Conservation (phyloP, 2,797 vertebrate species). For the Epinephelus malabaricus region DNA sequence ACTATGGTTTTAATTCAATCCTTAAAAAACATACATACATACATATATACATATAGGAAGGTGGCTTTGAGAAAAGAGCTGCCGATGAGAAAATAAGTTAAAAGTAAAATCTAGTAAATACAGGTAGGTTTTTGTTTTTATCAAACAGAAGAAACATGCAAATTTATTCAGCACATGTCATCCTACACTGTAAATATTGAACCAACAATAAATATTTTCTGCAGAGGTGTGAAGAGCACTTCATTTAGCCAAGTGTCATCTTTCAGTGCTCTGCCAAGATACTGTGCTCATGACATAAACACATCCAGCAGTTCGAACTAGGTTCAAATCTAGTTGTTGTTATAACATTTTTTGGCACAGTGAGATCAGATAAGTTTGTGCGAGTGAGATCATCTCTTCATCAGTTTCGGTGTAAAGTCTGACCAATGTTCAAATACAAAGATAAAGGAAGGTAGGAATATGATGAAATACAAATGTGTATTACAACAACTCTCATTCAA, state of each 20-base stretch:
- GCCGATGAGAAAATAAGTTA: slow-evolving; percentile 6
- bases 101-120: slow-evolving; percentile 25
- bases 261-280: slow-evolving; percentile 19
- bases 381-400: background rate
- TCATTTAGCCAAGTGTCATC: slow-evolving; percentile 24
- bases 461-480: background rate
- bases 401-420: background rate
- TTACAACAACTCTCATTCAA: background rate
- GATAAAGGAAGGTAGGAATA: background rate
- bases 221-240: slow-evolving; percentile 38
- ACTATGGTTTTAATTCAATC: too few species aligned
- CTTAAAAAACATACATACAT: too few species aligned
- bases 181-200: slow-evolving; percentile 54
- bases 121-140: slow-evolving; percentile 13
- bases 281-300: slow-evolving; percentile 20
- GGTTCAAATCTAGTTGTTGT: background rate
- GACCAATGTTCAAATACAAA: background rate
- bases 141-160: slow-evolving; percentile 17
- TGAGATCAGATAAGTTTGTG: background rate
- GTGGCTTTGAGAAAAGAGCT: background rate
- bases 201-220: slow-evolving; percentile 40
- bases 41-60: background rate
- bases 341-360: background rate
- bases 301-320: slow-evolving; percentile 32
- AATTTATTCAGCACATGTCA: slow-evolving; percentile 41